phyloP scores from a whole-genome alignment of 2,888 invertebrate genomes.

The Leistus spinibarbis region DNA sequence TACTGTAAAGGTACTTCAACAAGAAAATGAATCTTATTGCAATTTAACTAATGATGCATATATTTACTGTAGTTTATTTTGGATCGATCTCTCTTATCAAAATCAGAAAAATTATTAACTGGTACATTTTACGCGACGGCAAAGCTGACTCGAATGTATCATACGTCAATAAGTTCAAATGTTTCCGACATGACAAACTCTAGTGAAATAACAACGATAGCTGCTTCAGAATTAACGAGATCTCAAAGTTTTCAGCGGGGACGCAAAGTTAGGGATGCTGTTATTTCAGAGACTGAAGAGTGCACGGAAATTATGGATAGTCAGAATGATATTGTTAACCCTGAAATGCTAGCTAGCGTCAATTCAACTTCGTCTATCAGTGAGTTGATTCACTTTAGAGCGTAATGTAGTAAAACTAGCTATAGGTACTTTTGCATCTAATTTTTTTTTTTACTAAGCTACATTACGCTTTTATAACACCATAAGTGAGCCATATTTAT shows the following conservation, averaged over 20 bases:
- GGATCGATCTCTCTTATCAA: constrained; percentile 61
- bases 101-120: constrained; percentile 60
- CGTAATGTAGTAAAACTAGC: too few species aligned
- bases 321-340: constrained; percentile 32
- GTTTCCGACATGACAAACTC: constrained; percentile 15
- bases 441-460: too few species aligned
- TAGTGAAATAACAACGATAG: constrained; percentile 27
- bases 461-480: too few species aligned
- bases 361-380: constrained; percentile 34
- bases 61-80: constrained; percentile 59
- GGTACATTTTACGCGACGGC: constrained; percentile 54
- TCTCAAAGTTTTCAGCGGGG: constrained; percentile 41
- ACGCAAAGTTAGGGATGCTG: constrained; percentile 46
- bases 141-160: constrained; percentile 41
- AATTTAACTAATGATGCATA: background rate
- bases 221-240: constrained; percentile 24
- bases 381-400: constrained; percentile 6
- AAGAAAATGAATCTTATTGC: background rate
- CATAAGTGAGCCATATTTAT: background rate
- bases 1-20: constrained; percentile 55
- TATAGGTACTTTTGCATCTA: too few species aligned
- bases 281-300: constrained; percentile 44
- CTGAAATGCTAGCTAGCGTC: constrained; percentile 41
- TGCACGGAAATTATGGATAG: constrained; percentile 28
- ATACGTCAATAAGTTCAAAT: constrained; percentile 24